phyloP scores from a whole-genome alignment of 2,797 vertebrate species.

The Picus viridis region DNA sequence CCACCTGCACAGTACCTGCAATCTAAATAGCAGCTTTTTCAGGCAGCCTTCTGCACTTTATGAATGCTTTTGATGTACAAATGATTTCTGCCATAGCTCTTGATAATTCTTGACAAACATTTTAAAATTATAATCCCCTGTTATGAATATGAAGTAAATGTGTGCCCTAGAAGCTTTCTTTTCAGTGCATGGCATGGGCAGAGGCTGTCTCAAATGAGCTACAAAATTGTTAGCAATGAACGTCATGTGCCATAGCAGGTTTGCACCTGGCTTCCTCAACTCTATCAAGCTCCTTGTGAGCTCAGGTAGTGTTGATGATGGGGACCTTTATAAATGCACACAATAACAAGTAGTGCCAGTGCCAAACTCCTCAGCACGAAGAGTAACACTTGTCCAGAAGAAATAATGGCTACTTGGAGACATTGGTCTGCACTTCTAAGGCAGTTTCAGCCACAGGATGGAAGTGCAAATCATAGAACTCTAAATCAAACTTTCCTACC shows the following conservation, averaged over 20 bases:
- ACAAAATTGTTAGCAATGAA: background rate
- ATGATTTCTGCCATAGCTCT: background rate
- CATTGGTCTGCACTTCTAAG: background rate
- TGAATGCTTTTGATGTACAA: background rate
- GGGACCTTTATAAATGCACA: background rate
- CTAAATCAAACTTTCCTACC: background rate
- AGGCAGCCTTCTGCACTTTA: background rate
- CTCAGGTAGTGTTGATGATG: background rate
- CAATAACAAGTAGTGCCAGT: background rate
- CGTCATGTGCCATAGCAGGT: background rate
- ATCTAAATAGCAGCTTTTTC: conserved; percentile 1
- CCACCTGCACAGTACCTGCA: background rate
- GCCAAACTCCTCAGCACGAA: background rate
- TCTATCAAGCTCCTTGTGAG: background rate
- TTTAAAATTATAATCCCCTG: background rate
- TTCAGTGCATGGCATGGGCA: background rate
- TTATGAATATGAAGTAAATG: background rate
- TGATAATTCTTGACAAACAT: conserved; percentile 1
- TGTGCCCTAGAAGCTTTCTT: background rate
- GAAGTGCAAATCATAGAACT: background rate
- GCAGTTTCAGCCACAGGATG: background rate
- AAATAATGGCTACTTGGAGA: background rate
- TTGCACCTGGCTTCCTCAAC: background rate
- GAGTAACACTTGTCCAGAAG: background rate
- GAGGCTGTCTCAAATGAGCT: background rate